phyloP scores from a whole-genome alignment of 2,888 invertebrate species.

The Mylabris sibirica region DNA sequence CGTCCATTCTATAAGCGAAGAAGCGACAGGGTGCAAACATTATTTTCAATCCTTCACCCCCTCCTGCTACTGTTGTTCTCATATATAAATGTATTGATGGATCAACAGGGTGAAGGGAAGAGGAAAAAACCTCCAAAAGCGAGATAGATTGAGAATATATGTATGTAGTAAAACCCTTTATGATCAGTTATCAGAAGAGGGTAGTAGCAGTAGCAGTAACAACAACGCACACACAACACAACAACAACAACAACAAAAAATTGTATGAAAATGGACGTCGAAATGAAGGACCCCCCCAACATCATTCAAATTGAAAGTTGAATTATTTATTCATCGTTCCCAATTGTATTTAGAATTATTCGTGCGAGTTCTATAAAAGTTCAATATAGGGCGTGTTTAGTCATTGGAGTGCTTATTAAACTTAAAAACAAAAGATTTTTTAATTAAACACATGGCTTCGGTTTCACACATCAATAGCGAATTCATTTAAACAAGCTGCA shows the following conservation, averaged over 20 bases:
- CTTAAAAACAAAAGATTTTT: slow-evolving; percentile 62
- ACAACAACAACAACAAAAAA: slow-evolving; percentile 33
- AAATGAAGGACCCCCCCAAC: slow-evolving; percentile 35
- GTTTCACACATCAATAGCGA: slow-evolving; percentile 62
- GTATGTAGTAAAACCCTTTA: background rate
- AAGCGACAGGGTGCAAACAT: slow-evolving; percentile 17
- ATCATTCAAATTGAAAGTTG: slow-evolving; percentile 48
- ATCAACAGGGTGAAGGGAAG: background rate
- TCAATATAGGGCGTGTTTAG: slow-evolving; percentile 56
- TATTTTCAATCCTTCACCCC: slow-evolving; percentile 14
- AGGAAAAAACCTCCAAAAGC: background rate
- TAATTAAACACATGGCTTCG: slow-evolving; percentile 61
- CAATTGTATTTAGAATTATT: slow-evolving; percentile 57
- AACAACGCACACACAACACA: no score
- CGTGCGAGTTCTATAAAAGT: slow-evolving; percentile 54
- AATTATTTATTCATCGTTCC: slow-evolving; percentile 52
- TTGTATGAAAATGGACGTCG: slow-evolving; percentile 35
- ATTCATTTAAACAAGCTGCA: slow-evolving; percentile 59
- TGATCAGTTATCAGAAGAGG: background rate
- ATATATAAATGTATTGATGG: background rate
- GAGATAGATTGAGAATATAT: background rate
- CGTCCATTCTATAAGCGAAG: slow-evolving; percentile 10
- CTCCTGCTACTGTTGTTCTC: background rate
- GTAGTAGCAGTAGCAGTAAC: background rate
- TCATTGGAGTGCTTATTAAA: slow-evolving; percentile 60